phyloP scores from a whole-genome alignment of 2,113 vertebrate genomes.

The Trinectes maculatus region DNA sequence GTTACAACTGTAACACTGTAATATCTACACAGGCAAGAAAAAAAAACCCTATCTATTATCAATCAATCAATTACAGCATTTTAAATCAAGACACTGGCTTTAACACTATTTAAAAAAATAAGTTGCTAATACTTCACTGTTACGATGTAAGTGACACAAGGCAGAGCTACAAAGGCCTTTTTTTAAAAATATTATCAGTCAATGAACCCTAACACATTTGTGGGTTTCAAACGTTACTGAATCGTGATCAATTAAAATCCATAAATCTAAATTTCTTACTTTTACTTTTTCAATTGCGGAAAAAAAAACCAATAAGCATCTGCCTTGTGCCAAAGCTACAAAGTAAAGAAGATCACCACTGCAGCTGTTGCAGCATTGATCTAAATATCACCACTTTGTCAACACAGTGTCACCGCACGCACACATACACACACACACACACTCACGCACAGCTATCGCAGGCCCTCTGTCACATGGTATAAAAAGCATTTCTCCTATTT shows the following conservation, averaged over 20 bases:
- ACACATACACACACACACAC: constrained; percentile 28
- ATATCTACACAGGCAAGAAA: neutral
- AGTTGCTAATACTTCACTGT: constrained; percentile 57
- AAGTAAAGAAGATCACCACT: constrained; percentile 28
- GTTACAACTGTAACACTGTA: constrained; percentile 40
- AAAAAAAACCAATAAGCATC: neutral
- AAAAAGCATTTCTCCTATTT: constrained; percentile 44
- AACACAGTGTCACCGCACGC: constrained; percentile 10
- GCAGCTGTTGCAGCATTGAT: constrained; percentile 34
- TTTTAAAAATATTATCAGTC: too few species aligned
- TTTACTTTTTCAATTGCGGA: neutral
- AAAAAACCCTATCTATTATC: neutral
- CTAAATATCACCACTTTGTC: constrained; percentile 17
- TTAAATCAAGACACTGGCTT: constrained; percentile 39
- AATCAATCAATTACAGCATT: constrained; percentile 22
- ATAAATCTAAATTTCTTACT: too few species aligned
- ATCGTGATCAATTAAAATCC: too few species aligned
- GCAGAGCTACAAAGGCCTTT: too few species aligned
- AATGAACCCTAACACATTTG: too few species aligned
- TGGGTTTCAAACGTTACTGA: too few species aligned
- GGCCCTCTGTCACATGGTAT: constrained; percentile 45
- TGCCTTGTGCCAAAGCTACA: constrained; percentile 48
- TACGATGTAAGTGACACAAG: constrained; percentile 22
- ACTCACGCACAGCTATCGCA: constrained; percentile 33
- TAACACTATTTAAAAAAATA: constrained; percentile 50